phyloP scores from a whole-genome alignment of 1,140 invertebrate species.

The Delia radicum region DNA sequence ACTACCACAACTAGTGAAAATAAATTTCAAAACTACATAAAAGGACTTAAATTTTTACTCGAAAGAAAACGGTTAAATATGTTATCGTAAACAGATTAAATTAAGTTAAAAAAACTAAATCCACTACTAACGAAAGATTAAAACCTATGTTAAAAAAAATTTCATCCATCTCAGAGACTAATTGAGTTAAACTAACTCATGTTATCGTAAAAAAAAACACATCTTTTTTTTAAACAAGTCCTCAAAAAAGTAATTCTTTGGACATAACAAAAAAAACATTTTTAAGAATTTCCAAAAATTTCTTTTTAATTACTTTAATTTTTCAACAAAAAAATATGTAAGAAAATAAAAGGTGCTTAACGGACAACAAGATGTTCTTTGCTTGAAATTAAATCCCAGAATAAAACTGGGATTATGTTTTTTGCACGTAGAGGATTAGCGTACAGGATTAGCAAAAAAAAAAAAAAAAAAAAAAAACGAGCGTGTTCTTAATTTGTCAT shows the following conservation, averaged over 20 bases:
- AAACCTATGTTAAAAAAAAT: not conserved
- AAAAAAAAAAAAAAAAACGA: not conserved
- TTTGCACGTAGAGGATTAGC: conserved; percentile 1
- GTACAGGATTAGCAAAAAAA: not conserved
- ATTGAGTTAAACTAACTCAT: not conserved
- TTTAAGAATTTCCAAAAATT: conserved; percentile 7
- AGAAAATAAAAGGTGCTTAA: conserved; percentile 1
- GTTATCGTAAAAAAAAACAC: not conserved
- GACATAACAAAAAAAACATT: not conserved
- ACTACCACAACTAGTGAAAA: too few relatives aligned
- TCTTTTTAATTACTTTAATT: not conserved
- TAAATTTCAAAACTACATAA: too few relatives aligned
- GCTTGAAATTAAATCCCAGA: conserved; percentile 2
- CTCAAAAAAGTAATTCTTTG: not conserved
- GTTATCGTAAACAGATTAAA: conserved; percentile 17
- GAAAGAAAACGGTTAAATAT: conserved; percentile 14
- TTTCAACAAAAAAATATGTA: not conserved
- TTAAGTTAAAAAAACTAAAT: not conserved
- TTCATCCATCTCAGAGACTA: not conserved
- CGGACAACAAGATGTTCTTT: not conserved
- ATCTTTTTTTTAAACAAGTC: not conserved
- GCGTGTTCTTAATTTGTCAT: not conserved
- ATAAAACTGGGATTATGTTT: conserved; percentile 19
- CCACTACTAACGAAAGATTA: not conserved
- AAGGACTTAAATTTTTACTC: too few relatives aligned